Base-by-base conservation (phyloP, 2,888 invertebrate genomes). In the Macropis europaea region DNA sequence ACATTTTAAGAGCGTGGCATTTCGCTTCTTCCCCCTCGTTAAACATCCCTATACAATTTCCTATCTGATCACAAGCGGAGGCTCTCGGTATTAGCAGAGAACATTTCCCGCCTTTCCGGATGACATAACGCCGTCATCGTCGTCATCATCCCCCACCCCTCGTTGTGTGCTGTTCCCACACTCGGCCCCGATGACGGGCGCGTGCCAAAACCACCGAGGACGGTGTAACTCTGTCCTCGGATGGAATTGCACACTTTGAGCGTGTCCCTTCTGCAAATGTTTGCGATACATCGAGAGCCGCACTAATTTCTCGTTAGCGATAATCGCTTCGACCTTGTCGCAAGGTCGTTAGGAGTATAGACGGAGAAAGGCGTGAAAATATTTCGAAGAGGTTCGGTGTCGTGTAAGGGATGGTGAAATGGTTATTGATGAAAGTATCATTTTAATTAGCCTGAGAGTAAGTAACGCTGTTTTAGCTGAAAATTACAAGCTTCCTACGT, bases 91-190 rank as follows among this genome's bases (percentile, higher is more conserved):
- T 85, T 81, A 82, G 76, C 74, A 77, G 77, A 77, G 71, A 82
- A 82, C 82, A 82, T 86, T 84, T 84, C 81, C 82, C 72, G 81
- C 76, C 83, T 84, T 82, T 77, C 76, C 83, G 84, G 81, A 76
- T 83, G 79, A 83, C 79, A 84, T 80, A 81, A 84, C 78, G 69
- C 77, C 62, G 73, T 82, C 79, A 76, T 80, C 77, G n/a, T 73
- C 61, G 57, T 17, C 11, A n/a, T n/a, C 26, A 11, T 48, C 53
- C 63, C 60, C 72, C 64, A 1, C 2, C 5, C 5, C 3, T n/a
- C 32, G 3, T 24, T 87, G 85, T 87, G 71, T 86, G 75, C 82
- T 83, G 85, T 88, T 88, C 88, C 86, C 88, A 87, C 87, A 86
- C 78, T 74, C 56, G 60, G 57, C 76, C 74, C 79, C 79, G 73